Conservation (phyloP, 2,797 vertebrate species). For the Sebastes hubbsi region DNA sequence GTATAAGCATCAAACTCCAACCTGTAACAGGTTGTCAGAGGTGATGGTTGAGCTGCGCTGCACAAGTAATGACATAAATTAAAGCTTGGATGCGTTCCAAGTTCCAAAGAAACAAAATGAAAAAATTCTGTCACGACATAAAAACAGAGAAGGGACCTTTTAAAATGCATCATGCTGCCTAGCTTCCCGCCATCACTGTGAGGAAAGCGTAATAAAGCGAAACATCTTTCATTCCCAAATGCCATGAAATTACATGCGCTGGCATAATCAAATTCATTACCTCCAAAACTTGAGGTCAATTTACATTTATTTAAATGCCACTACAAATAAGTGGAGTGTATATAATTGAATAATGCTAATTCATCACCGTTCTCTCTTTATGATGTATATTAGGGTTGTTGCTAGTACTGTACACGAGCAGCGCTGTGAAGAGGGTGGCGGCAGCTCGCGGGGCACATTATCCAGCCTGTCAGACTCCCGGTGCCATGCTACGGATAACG, state of each 20-base stretch:
- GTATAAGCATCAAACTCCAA: background rate
- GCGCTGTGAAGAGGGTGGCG: slow-evolving; percentile 31
- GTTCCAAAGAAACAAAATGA: background rate
- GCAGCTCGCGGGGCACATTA: slow-evolving; percentile 62
- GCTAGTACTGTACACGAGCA: slow-evolving; percentile 19
- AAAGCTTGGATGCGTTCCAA: background rate
- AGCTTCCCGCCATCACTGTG: slow-evolving; percentile 35
- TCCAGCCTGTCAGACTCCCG: slow-evolving; percentile 60
- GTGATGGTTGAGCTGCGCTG: background rate
- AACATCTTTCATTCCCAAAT: slow-evolving; percentile 63
- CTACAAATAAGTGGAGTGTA: slow-evolving; percentile 66
- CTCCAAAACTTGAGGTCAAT: slow-evolving; percentile 65
- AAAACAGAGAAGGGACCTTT: slow-evolving; percentile 28
- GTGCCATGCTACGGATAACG: slow-evolving; percentile 41
- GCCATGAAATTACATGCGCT: slow-evolving; percentile 68
- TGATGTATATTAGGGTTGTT: slow-evolving; percentile 40
- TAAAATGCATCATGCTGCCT: slow-evolving; percentile 37
- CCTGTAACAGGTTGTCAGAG: slow-evolving; percentile 13
- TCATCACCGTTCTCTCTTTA: slow-evolving; percentile 47
- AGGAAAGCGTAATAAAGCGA: slow-evolving; percentile 40
- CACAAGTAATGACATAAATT: background rate
- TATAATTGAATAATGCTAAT: slow-evolving; percentile 76
- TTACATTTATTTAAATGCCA: slow-evolving; percentile 73
- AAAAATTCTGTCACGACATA: background rate
- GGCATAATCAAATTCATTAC: slow-evolving; percentile 74